Conservation (phyloP, 2,797 vertebrate genomes). For the Dicrostonyx torquatus region DNA sequence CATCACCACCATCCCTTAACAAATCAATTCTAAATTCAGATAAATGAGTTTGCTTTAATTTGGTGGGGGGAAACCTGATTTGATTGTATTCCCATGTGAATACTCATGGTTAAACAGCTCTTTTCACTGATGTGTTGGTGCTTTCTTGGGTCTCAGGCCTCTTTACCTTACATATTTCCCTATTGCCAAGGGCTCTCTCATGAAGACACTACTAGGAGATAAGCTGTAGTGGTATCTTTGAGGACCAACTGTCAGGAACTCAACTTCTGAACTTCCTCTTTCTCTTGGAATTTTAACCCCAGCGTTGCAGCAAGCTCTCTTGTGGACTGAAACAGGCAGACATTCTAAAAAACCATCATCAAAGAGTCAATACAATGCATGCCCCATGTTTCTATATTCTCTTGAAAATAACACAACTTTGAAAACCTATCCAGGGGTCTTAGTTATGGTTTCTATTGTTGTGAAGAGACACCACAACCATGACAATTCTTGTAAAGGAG, state of each 20-base stretch:
- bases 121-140: not conserved
- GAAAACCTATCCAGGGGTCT: not conserved
- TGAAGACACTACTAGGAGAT: too few relatives aligned
- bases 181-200: not conserved
- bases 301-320: accelerated
- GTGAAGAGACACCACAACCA: not conserved
- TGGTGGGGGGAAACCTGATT: not conserved
- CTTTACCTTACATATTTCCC: not conserved
- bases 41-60: not conserved
- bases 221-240: not conserved
- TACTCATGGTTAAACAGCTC: not conserved
- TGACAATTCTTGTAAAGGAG: not conserved
- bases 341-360: not conserved
- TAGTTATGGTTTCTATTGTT: not conserved
- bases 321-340: accelerated
- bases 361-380: accelerated
- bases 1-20: too few relatives aligned
- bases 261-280: accelerated
- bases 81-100: not conserved
- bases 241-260: not conserved
- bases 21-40: not conserved
- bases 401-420: not conserved
- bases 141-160: not conserved
- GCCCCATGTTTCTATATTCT: not conserved
- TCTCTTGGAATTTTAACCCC: not conserved